These are phyloP conservation scores for Elanoides forficatus DNA, from an alignment of 2,113 vertebrate genomes.

Conservation along the genomic window DNA sequence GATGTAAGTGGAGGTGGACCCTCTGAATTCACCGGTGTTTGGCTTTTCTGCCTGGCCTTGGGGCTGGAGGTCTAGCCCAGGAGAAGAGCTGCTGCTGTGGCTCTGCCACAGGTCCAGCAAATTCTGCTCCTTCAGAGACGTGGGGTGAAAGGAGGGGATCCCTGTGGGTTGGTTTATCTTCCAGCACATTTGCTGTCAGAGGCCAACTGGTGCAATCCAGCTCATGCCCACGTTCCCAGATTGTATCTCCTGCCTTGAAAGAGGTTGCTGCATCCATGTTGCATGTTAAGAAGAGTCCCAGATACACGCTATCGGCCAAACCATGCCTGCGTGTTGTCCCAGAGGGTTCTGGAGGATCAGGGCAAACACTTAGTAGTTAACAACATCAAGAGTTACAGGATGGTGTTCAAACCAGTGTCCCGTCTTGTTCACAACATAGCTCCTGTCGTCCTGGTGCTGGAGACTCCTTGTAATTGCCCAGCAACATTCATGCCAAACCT, in stretches of 20 bases:
- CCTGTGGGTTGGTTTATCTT: background rate
- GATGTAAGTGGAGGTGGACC: background rate
- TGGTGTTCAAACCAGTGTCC: background rate
- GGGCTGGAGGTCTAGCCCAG: background rate
- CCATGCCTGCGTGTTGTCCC: accelerated
- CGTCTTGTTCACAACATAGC: background rate
- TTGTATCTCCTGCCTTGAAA: background rate
- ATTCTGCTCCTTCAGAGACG: background rate
- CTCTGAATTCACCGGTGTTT: background rate
- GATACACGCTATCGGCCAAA: background rate
- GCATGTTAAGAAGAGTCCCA: background rate
- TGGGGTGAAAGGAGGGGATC: background rate
- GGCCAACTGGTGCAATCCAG: background rate
- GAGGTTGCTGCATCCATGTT: background rate
- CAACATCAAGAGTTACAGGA: background rate
- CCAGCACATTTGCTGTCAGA: background rate
- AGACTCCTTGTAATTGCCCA: background rate
- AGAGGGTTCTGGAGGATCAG: background rate
- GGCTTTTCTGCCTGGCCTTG: background rate
- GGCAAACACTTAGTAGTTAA: background rate
- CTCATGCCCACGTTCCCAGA: background rate
- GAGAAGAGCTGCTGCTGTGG: background rate
- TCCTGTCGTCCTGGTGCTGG: background rate
- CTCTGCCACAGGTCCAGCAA: background rate
- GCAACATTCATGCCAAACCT: background rate